Conservation (phyloP, 2,113 vertebrate genomes). For the Tupaia chinensis region DNA sequence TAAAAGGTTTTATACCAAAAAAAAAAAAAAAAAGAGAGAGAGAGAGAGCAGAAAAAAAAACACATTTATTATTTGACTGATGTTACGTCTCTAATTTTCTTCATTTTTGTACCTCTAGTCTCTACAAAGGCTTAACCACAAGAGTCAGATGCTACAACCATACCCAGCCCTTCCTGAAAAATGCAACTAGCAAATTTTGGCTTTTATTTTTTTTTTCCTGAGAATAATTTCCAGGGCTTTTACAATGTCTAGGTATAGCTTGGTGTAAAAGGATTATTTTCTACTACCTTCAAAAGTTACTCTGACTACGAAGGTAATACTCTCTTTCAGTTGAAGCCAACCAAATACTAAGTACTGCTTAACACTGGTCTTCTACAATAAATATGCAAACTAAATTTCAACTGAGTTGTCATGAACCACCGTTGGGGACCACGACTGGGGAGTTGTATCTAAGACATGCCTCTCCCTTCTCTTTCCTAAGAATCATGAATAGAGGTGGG, state of each 20-base stretch:
- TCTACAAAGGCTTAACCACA: background rate
- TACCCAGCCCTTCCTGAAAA: slow-evolving; percentile 24
- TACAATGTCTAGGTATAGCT: background rate
- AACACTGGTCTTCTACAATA: background rate
- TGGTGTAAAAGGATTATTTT: slow-evolving; percentile 33
- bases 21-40: background rate
- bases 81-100: slow-evolving; percentile 72
- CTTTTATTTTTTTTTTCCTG: background rate
- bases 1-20: slow-evolving; percentile 56
- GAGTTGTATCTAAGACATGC: background rate
- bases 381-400: background rate
- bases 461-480: background rate
- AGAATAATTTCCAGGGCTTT: slow-evolving; percentile 37
- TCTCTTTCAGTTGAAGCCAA: background rate
- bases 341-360: background rate
- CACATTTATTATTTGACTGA: slow-evolving; percentile 17
- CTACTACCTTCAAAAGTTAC: slow-evolving; percentile 34
- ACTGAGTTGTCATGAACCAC: background rate
- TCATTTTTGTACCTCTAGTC: slow-evolving; percentile 41
- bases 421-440: background rate
- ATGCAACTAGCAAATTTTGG: background rate
- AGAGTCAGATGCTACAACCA: background rate
- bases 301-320: background rate
- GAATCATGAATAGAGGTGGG: slow-evolving; percentile 52
- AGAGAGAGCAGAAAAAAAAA: background rate